Base-by-base conservation (phyloP, 2,797 vertebrate genomes). In the Semotilus atromaculatus region DNA sequence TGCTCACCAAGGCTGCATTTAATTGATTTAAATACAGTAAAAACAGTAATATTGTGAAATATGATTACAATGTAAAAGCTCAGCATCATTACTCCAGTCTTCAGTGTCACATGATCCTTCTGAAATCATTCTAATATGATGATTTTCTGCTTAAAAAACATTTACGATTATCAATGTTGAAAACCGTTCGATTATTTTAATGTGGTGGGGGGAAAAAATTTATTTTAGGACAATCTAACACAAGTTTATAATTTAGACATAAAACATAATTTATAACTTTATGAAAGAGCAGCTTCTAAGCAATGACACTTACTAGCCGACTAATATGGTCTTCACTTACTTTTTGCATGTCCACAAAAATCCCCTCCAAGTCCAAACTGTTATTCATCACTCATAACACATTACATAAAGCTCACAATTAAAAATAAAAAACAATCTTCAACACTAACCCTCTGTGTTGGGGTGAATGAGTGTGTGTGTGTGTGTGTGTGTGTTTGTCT, bases 401-500 rank as follows among this genome's bases (percentile, higher is more conserved):
- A 73, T 62, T 13, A 16, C 80, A 73, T 16, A 45, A 82, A 48
- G 53, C 55, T 18, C 8, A 21, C 26, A 19, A 64, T 64, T 36
- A 43, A 79, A 79, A 45, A 11, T 45, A 64, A 64, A 74, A 82
- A 48, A 73, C 38, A 82, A n/a, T 62, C 40, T 51, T 13, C 26
- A 80, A 78, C 77, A 79, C 14, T 38, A 6, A 2, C 38, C n/a
- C 19, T 75, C 72, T 55, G 72, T 76, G 67, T 80, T 18, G 64
- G 51, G 4, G 51, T 80, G 45, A 38, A 26, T 88, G 89, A 90
- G 90, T 91, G 34, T 91, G 91, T 60, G 67, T 82, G 68, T 75
- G 34, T 10, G 48, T 77, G 38, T 45, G 68, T 75, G 34, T 10
- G 48, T 78, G 38, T 45, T 29, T 88, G 89, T 91, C 89, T 91